phyloP scores from a whole-genome alignment of 2,888 invertebrate genomes.

The Nomada hirtipes region DNA sequence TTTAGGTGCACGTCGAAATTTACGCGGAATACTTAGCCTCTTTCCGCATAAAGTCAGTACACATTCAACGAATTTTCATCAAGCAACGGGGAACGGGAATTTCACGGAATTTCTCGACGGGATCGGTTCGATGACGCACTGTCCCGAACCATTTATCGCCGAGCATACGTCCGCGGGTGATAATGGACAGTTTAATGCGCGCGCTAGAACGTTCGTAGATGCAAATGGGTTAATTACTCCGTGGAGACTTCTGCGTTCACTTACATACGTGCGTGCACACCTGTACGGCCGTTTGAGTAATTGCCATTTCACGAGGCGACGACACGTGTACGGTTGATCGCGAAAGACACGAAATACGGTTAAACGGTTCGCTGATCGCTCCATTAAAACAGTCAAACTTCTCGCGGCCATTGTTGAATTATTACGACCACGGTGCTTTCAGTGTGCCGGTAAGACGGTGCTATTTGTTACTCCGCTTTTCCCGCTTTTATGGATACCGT shows the following conservation, averaged over 20 bases:
- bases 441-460: not conserved
- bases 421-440: not conserved
- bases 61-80: too few species aligned
- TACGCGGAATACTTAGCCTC: too few species aligned
- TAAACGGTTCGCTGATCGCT: constrained; percentile 14
- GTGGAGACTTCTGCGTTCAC: constrained; percentile 51
- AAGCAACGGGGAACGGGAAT: not conserved
- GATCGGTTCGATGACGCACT: constrained; percentile 15
- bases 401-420: constrained; percentile 15
- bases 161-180: constrained; percentile 20
- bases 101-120: not conserved
- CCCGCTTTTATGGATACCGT: too few species aligned
- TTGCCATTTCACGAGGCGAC: constrained; percentile 50
- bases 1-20: too few species aligned
- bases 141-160: constrained; percentile 34
- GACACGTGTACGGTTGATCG: constrained; percentile 47
- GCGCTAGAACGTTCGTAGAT: constrained; percentile 41
- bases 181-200: constrained; percentile 50
- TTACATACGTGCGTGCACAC: constrained; percentile 36
- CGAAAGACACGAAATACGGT: constrained; percentile 48
- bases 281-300: constrained; percentile 44
- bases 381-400: constrained; percentile 20
- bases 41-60: too few species aligned
- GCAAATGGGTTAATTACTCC: constrained; percentile 59
- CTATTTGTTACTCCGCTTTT: not conserved